phyloP scores from a whole-genome alignment of 2,888 invertebrate species.

The Epistrophe eligans region DNA sequence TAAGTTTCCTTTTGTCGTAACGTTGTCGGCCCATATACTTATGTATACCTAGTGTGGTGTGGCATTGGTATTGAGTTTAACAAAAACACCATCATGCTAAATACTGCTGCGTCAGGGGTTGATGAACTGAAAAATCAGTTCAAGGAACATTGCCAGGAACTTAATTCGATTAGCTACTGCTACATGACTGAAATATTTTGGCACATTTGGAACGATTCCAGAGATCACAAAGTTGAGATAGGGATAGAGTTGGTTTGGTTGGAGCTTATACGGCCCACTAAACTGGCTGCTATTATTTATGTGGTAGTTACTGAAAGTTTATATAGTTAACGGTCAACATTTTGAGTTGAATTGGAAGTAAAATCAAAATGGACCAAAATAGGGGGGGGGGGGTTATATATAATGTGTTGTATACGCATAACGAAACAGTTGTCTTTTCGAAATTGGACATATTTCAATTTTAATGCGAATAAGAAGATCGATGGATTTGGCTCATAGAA shows the following conservation, averaged over 20 bases:
- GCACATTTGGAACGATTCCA: conserved; percentile 59
- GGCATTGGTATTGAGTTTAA: neutral
- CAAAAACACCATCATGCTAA: neutral
- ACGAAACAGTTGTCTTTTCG: neutral
- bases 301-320: neutral
- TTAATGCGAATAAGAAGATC: neutral
- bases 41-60: neutral
- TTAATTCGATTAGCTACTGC: neutral
- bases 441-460: conserved; percentile 1
- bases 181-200: conserved; percentile 42
- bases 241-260: neutral
- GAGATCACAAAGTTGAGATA: neutral
- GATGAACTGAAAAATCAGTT: conserved; percentile 61
- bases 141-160: conserved; percentile 67
- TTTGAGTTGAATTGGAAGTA: neutral
- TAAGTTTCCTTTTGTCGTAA: conserved; percentile 7
- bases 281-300: neutral
- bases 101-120: conserved; percentile 38
- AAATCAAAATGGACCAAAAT: neutral
- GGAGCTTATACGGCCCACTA: neutral
- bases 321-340: neutral
- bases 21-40: neutral
- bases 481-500: conserved; percentile 1
- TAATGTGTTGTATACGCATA: neutral
- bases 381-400: neutral